phyloP scores from a whole-genome alignment of 2,113 vertebrate species.

The Sisor rabdophorus region DNA sequence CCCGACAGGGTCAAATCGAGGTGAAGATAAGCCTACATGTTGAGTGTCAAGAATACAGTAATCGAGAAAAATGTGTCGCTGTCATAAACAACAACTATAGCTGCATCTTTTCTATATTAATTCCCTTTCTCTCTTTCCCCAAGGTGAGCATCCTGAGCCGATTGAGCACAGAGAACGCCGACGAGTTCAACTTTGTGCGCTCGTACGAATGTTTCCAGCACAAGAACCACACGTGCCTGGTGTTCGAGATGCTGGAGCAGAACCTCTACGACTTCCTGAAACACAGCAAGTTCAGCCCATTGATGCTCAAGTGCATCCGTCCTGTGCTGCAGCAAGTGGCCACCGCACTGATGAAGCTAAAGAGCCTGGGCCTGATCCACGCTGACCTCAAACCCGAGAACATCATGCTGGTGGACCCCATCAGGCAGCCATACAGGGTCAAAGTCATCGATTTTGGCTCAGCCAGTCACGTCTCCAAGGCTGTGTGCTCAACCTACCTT shows the following conservation, averaged over 20 bases:
- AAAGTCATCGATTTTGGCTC: slow-evolving; percentile 98
- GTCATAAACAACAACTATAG: neutral
- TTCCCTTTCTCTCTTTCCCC: neutral
- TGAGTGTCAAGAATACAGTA: neutral
- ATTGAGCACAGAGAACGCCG: slow-evolving; percentile 92
- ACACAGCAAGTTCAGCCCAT: slow-evolving; percentile 97
- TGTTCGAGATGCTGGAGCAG: slow-evolving; percentile 99
- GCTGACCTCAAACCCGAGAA: slow-evolving; percentile 97
- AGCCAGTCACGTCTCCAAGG: slow-evolving; percentile 95
- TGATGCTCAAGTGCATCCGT: slow-evolving; percentile 93
- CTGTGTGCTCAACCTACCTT: slow-evolving; percentile 93
- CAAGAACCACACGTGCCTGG: slow-evolving; percentile 98
- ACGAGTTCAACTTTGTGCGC: slow-evolving; percentile 96
- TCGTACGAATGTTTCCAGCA: slow-evolving; percentile 99
- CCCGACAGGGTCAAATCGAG: slow-evolving; percentile 95
- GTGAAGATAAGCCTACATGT: slow-evolving; percentile 56
- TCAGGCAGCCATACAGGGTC: slow-evolving; percentile 90
- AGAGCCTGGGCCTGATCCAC: slow-evolving; percentile 92
- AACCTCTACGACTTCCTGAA: slow-evolving; percentile 98
- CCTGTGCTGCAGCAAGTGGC: slow-evolving; percentile 95
- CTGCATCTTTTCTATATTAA: neutral
- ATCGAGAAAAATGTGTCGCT: neutral
- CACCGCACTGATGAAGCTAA: slow-evolving; percentile 94
- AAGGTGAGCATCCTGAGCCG: slow-evolving; percentile 95
- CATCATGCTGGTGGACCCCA: slow-evolving; percentile 96